Evolutionary conservation across 2,113 vertebrate species (phyloP).

Genomic region (Hemichromis elongatus): DNA sequence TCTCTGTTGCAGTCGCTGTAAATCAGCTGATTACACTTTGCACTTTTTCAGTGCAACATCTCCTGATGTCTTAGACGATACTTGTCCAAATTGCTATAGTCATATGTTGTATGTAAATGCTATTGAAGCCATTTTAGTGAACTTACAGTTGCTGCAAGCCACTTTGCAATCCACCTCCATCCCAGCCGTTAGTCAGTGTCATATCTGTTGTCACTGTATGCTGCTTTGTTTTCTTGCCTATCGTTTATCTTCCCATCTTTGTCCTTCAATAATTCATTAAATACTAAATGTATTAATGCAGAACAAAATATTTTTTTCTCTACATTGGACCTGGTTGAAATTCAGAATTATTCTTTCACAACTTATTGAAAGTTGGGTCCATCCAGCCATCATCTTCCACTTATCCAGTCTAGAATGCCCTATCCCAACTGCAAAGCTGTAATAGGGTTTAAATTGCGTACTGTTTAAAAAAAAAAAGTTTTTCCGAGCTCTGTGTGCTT

Average conservation of each 20-base stretch:
- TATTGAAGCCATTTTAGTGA: background rate
- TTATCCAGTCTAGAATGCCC: background rate
- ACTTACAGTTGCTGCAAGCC: background rate
- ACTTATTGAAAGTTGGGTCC: background rate
- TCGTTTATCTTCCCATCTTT: too few species aligned
- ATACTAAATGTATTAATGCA: background rate
- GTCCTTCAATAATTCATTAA: too few species aligned
- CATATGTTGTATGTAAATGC: background rate
- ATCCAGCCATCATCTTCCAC: background rate
- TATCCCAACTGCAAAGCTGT: too few species aligned
- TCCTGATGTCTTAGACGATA: background rate
- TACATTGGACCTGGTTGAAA: fast-evolving
- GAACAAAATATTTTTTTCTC: background rate
- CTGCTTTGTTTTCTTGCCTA: too few species aligned
- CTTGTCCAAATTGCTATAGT: background rate
- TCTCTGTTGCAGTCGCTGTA: background rate
- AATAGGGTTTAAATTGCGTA: background rate
- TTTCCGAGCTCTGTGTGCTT: fast-evolving
- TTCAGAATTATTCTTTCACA: background rate
- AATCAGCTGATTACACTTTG: background rate
- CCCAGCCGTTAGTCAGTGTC: too few species aligned
- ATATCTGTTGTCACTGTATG: too few species aligned
- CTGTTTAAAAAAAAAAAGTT: fast-evolving
- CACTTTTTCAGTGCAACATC: background rate
- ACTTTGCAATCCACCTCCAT: background rate